Base-by-base conservation (phyloP, 2,797 vertebrate genomes). In the Oophaga sylvatica region DNA sequence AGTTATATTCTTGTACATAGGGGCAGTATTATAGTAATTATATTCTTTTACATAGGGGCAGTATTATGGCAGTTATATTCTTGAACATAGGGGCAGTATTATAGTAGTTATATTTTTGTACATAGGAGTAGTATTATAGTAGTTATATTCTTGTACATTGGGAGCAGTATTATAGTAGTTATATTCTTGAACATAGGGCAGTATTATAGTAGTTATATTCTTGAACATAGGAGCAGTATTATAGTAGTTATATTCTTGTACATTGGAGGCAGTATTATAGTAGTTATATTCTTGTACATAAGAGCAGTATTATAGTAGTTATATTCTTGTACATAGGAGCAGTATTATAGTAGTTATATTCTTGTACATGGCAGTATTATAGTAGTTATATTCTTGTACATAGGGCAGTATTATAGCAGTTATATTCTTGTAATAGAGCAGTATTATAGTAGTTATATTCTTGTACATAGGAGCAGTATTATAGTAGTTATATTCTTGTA, bases 381-480 rank as follows among this genome's bases (percentile, higher is more conserved):
- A 75, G 71, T 75, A 75, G 71, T 75, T 75, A 75, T 75, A 75
- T 75, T 75, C 71, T 75, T 75, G 71, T 75, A 75, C 41, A 75
- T 48, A 75, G 71, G 0, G 41, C 41, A 75, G 71, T 75, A 70
- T 75, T 75, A 75, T 75, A 75, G 68, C 48, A 75, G 35, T 75
- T 75, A 48, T 75, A 75, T 45, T 75, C 41, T 75, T 48, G 35
- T 73, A 73, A 75, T 75, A 48, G 48, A 1, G 48, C 48, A 53
- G 48, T 53, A 53, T 53, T 53, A 53, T 53, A 53, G 5, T 53
- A 53, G 48, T 10, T 53, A 53, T 53, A 53, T 53, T 53, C 48
- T 10, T 53, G 48, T 53, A 53, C 48, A 10, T 53, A 53, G 48
- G 48, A 7, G 6, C n/a, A n/a, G n/a, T n/a, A n/a, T n/a, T n/a